These are phyloP conservation scores for Eupithecia vulgata DNA, from an alignment of 2,888 invertebrate species.

Conservation along the genomic window DNA sequence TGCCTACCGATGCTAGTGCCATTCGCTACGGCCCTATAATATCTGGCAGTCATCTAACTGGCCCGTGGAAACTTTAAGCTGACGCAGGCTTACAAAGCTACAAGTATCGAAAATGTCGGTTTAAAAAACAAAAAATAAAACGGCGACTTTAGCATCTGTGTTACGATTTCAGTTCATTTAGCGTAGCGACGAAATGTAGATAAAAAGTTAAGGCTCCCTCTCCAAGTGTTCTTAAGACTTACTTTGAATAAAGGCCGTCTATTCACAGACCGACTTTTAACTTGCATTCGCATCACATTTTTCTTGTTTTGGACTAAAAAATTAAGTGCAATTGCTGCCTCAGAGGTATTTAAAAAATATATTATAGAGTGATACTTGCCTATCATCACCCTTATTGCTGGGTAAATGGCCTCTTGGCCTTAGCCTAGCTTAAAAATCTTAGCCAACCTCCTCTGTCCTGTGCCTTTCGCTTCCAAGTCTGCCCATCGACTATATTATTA, in stretches of 20 bases:
- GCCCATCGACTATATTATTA: no score
- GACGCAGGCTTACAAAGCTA: neutral
- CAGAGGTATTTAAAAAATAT: neutral
- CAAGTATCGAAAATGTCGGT: neutral
- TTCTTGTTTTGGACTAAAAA: neutral
- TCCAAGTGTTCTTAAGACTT: slow-evolving; percentile 72
- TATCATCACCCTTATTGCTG: neutral
- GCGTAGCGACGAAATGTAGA: slow-evolving; percentile 77
- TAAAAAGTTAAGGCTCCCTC: slow-evolving; percentile 79
- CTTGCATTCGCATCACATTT: neutral
- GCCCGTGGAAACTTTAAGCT: neutral
- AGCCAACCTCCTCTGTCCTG: no score
- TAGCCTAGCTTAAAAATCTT: no score
- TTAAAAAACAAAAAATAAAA: slow-evolving; percentile 40
- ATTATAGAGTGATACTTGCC: neutral
- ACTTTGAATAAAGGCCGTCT: slow-evolving; percentile 72
- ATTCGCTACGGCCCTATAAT: neutral
- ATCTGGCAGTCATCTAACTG: neutral
- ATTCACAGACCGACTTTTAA: slow-evolving; percentile 46
- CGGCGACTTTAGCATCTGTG: slow-evolving; percentile 65
- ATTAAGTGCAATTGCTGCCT: neutral
- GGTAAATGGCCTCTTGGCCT: no score
- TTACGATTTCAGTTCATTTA: slow-evolving; percentile 80
- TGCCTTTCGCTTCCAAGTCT: no score
- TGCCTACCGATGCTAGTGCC: neutral